Base-by-base conservation (phyloP, 1,140 invertebrate genomes). In the Zaprionus camerounensis region DNA sequence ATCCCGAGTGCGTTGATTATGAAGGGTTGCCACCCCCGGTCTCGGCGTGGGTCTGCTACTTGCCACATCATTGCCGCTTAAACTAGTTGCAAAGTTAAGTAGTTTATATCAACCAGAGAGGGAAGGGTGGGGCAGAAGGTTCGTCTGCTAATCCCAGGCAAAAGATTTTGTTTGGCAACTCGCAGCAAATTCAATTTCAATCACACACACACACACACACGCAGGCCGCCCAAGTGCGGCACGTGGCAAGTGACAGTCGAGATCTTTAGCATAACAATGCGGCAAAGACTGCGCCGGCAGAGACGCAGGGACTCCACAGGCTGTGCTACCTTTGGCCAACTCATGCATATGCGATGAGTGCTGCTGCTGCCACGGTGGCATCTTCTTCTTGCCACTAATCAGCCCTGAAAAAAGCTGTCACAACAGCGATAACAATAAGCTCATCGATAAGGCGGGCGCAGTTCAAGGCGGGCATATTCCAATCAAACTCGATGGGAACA, bases 41-140 rank as follows among this genome's bases (percentile, higher is more conserved):
- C 36, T 28, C 12, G 28, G 72, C 49, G 11, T 63, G 36, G 38
- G 4, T 67, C 44, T 71, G 64, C 59, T 66, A 78, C 56, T 71
- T 79, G 79, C 65, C 75, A 79, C 74, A 79, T 85, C 82, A 86
- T 76, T 63, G 68, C 68, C 59, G 46, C 28, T 81, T 84, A 90
- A 88, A 85, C 85, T 88, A 90, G 85, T 90, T 88, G 81, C 85
- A 82, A 84, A 88, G 85, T 88, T 88, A 88, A 88, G 85, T 88
- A 88, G 85, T 88, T 88, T 88, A 85, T 74, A 69, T 81, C 71
- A 61, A 31, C 13, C 57, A 41, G 78, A 53, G 57, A 62, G 53
- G 56, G 53, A 51, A 13, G 53, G 12, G 11, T 5, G 51, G 13
- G 17, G 20, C 17, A 12, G 20, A n/a, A 20, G 12, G 26, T 5